These are phyloP conservation scores for Piscicola geometra DNA, from an alignment of 2,888 invertebrate genomes.

Conservation along the genomic window DNA sequence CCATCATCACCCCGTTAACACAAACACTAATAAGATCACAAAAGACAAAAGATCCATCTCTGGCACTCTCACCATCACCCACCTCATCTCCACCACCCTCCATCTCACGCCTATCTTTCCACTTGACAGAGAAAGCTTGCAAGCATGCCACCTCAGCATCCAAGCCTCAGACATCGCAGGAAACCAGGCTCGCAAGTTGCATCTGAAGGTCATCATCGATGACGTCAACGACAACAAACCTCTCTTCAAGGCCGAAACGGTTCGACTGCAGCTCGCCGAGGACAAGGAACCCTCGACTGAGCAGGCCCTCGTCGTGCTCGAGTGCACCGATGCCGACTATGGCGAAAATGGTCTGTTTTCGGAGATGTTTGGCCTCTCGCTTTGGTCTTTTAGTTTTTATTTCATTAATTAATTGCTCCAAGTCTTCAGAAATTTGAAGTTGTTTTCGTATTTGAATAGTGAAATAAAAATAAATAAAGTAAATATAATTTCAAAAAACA, in stretches of 20 bases:
- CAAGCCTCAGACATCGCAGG: slow-evolving; percentile 2
- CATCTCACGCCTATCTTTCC: slow-evolving; percentile 8
- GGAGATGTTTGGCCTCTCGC: too few relatives aligned
- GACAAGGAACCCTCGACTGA: slow-evolving; percentile 10
- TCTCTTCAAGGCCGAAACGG: slow-evolving; percentile 5
- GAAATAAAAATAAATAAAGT: not conserved
- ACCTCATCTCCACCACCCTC: not conserved
- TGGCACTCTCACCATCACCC: not conserved
- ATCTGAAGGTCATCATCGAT: not conserved
- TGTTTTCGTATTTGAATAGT: not conserved
- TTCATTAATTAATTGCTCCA: too few relatives aligned
- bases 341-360: slow-evolving; percentile 32
- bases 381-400: too few relatives aligned
- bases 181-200: not conserved
- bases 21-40: not conserved
- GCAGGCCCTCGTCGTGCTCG: slow-evolving; percentile 6
- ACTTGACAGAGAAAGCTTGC: slow-evolving; percentile 11
- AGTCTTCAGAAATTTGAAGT: too few relatives aligned
- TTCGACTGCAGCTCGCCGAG: slow-evolving; percentile 12
- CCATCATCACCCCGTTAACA: not conserved
- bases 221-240: slow-evolving; percentile 32
- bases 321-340: slow-evolving; percentile 14
- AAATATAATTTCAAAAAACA: not conserved
- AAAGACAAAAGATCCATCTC: not conserved
- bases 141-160: slow-evolving; percentile 12